Percentiles rank a stretch among this genome's conserved stretches.
Evolutionary conservation across 2,113 vertebrate species (phyloP).

Genomic region (Odocoileus hemionus): DNA sequence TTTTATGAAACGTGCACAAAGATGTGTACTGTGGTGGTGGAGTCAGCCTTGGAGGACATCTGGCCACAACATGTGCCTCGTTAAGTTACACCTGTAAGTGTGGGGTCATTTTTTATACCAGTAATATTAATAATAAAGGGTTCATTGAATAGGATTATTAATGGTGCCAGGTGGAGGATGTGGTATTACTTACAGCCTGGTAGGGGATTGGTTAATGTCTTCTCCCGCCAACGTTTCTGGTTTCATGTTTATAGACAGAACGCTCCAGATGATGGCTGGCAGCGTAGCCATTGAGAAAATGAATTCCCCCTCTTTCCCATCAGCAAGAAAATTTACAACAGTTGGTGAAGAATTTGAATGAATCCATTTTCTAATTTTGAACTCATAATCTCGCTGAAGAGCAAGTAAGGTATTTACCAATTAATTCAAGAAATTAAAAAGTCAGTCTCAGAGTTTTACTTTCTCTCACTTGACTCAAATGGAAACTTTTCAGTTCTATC

Average conservation of each 20-base stretch:
- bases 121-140: constrained; percentile 76
- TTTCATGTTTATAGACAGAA: constrained; percentile 69
- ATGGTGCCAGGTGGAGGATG: constrained; percentile 75
- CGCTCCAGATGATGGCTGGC: constrained; percentile 48
- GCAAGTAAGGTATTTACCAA: constrained; percentile 54
- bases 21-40: constrained; percentile 57
- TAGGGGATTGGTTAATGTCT: constrained; percentile 71
- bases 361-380: constrained; percentile 62
- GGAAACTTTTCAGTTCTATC: background rate
- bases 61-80: constrained; percentile 78
- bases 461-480: background rate
- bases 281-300: constrained; percentile 31
- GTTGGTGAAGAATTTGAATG: constrained; percentile 64
- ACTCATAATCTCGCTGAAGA: constrained; percentile 33
- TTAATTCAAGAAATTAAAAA: constrained; percentile 57
- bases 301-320: constrained; percentile 43
- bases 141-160: constrained; percentile 70
- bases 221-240: constrained; percentile 55
- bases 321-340: constrained; percentile 61
- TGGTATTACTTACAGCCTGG: constrained; percentile 71
- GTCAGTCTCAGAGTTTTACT: background rate
- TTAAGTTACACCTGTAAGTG: constrained; percentile 79
- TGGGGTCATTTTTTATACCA: constrained; percentile 71
- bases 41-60: constrained; percentile 73
- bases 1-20: constrained; percentile 58